Base-by-base conservation (phyloP, 2,113 vertebrate species). In the Theropithecus gelada region DNA sequence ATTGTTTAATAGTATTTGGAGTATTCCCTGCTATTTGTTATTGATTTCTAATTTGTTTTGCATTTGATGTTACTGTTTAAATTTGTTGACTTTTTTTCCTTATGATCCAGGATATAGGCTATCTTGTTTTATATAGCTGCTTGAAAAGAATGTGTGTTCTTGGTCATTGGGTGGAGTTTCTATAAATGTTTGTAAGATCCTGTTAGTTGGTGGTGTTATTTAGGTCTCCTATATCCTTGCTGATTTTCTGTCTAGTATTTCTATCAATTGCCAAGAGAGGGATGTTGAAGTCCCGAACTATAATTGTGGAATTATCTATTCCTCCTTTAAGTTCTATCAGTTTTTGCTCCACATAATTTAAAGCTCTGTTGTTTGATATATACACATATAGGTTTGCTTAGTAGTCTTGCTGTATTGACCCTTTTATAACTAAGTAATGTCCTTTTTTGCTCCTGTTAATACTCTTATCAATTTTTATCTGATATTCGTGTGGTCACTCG, bases 31-130 rank as follows among this genome's bases (percentile, higher is more conserved):
- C 32, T 81, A 8, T 75, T 90, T 80, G 18, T 90, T 95, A 70
- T 1, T 64, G 14, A 48, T 75, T 78, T 83, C 23, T 55, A 76
- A 17, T 48, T 73, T 84, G 32, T 90, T 91, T 88, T 43, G 25
- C 12, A 27, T 91, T 92, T 85, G 38, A 66, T 81, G 1, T 66
- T 40, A 50, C 20, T 79, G 18, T 90, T 87, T 78, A 80, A 48
- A 80, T 93, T 88, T 88, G 16, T 68, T 68, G 61, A 79, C 52
- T 52, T 86, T 93, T 93, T 79, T 80, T 7, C 76, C 78, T 87
- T 55, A 25, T 66, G 32, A 88, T 23, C 84, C 30, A 70, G 75
- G 30, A 76, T 76, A 32, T n/a, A 38, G 38, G 64, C 48, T 95
- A 0, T 75, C 43, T 80, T 78, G 52, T 76, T 83, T 6, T 38